Percentiles rank a stretch among this genome's conserved stretches.
phyloP scores from a whole-genome alignment of 2,888 invertebrate genomes.

The Drosophila incognita region DNA sequence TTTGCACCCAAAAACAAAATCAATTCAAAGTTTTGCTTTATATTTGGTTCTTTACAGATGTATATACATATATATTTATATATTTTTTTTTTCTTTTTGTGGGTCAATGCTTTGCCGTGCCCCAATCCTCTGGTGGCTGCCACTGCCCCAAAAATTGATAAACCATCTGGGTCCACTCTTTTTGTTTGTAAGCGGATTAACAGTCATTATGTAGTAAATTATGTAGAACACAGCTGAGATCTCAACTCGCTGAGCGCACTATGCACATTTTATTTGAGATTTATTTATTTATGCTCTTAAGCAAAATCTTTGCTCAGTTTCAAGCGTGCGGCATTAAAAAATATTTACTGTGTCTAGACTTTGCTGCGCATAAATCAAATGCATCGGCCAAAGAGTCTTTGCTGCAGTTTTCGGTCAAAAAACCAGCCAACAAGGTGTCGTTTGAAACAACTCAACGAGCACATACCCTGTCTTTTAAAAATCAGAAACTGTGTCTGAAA shows the following conservation, averaged over 20 bases:
- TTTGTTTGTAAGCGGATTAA: conserved; percentile 51
- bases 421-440: conserved; percentile 13
- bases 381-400: conserved; percentile 57
- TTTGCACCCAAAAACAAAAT: conserved; percentile 53
- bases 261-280: conserved; percentile 72
- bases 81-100: conserved; percentile 26
- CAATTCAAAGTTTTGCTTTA: conserved; percentile 61
- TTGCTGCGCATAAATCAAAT: conserved; percentile 72
- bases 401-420: conserved; percentile 55
- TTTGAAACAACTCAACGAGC: background rate
- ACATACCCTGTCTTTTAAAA: conserved; percentile 17
- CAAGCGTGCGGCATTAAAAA: conserved; percentile 72
- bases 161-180: conserved; percentile 52
- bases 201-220: conserved; percentile 63
- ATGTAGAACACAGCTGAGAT: conserved; percentile 53
- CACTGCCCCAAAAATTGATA: conserved; percentile 11
- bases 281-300: conserved; percentile 60
- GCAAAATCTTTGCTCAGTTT: conserved; percentile 54
- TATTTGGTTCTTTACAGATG: background rate
- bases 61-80: background rate
- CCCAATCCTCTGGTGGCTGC: background rate
- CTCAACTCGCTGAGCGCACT: conserved; percentile 35
- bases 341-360: conserved; percentile 81
- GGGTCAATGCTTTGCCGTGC: conserved; percentile 43
- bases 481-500: background rate